Base-by-base conservation (phyloP, 2,113 vertebrate species). In the Lamprologus callipterus region DNA sequence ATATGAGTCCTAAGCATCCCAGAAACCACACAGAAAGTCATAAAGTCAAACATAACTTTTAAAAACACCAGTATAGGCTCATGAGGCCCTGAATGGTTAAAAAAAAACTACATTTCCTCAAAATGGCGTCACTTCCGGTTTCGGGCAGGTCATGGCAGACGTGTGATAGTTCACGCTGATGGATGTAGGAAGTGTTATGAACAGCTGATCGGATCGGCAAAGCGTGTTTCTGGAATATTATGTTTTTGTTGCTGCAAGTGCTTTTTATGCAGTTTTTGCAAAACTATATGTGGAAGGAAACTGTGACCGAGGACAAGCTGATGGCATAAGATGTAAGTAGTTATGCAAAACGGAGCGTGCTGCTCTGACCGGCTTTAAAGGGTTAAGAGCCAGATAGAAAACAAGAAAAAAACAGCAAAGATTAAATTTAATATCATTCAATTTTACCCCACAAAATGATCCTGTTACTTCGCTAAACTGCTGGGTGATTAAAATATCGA, bases 261-360 rank as follows among this genome's bases (percentile, higher is more conserved):
- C 42, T 45, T 14, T 45, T 14, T 45, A 45, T 45, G 6, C 3
- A 0, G 13, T 45, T 45, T 7, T 45, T 45, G 6, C 42, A 45
- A 45, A 45, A 0, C 0, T 45, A 4, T 16, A 45, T 45, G 13
- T 45, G 42, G 42, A 45, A 45, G 42, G 42, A 16, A 45, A 45
- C 42, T 2, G 6, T 45, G 42, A 45, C 6, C 2, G 1, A 16
- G 42, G 3, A 45, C 42, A 45, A 45, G 42, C 42, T 45, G 42
- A 16, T 45, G 13, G 6, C 3, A 45, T 4, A 45, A 45, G 42
- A 45, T 45, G 42, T 0, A 45, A 45, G 0, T 47, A 47, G 13
- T 47, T 47, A 16, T 0, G 3, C 42, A 16, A 1, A 16, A 45
- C 1, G 0, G 42, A 2, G 2, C 6, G 6, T 47, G 42, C 14